Evolutionary conservation across 2,797 vertebrate species (phyloP).

Genomic region (Molothrus aeneus): DNA sequence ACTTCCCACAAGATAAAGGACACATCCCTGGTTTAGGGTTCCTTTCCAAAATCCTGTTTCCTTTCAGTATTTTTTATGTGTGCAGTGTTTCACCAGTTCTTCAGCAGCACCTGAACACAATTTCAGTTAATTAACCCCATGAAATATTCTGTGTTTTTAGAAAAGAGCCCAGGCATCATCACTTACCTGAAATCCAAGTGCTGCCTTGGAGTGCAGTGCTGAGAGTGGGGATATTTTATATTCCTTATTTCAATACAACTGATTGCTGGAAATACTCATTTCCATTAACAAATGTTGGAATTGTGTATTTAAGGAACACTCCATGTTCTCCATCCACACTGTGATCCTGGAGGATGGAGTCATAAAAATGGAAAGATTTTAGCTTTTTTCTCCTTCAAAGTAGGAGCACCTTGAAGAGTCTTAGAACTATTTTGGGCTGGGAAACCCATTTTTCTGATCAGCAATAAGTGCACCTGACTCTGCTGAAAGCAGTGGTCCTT

Average conservation of each 20-base stretch:
- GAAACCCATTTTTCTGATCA: not conserved
- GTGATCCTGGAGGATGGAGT: not conserved
- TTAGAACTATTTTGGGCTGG: not conserved
- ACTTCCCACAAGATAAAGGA: rapidly evolving
- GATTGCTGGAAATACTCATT: not conserved
- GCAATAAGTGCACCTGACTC: not conserved
- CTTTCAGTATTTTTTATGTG: rapidly evolving
- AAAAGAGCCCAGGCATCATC: not conserved
- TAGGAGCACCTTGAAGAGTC: not conserved
- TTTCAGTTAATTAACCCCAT: not conserved
- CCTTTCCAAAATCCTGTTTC: not conserved
- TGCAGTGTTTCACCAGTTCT: not conserved
- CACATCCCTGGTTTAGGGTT: not conserved
- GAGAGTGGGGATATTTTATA: not conserved
- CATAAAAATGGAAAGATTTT: not conserved
- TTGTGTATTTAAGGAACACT: not conserved
- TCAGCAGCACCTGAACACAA: not conserved
- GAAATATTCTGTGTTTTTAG: not conserved
- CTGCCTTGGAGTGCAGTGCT: not conserved
- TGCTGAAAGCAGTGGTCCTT: not conserved
- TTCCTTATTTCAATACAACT: not conserved
- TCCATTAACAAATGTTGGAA: not conserved
- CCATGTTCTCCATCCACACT: not conserved
- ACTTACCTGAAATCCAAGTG: not conserved
- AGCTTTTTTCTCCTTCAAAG: not conserved